Percentiles rank a stretch among this genome's conserved stretches.
Conservation (phyloP, 2,888 invertebrate genomes). For the Drosophila meridionalis region DNA sequence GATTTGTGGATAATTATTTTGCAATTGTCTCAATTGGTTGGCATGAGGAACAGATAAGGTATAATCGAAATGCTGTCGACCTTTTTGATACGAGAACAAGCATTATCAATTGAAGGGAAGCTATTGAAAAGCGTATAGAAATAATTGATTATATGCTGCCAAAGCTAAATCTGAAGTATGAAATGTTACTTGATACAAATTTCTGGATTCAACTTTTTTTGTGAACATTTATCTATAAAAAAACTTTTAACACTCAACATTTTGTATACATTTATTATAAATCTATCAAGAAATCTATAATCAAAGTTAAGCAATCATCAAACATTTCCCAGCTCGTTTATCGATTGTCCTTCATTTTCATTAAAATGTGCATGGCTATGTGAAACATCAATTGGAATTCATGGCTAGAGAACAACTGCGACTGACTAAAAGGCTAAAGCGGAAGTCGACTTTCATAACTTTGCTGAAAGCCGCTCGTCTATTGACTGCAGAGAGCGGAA, state of each 20-base stretch:
- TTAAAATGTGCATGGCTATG: background rate
- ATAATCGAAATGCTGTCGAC: background rate
- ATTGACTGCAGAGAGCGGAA: slow-evolving; percentile 21
- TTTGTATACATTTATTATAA: background rate
- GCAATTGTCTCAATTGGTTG: background rate
- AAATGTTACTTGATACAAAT: no score
- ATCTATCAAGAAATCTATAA: background rate
- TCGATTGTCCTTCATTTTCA: slow-evolving; percentile 4
- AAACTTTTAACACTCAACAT: background rate
- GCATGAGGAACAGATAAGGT: background rate
- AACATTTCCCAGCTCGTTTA: background rate
- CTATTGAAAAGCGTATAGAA: background rate
- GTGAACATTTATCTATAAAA: no score
- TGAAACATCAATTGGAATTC: slow-evolving; percentile 37
- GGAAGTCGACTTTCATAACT: slow-evolving; percentile 69
- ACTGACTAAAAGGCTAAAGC: slow-evolving; percentile 46
- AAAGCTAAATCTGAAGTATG: no score
- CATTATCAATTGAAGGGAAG: background rate
- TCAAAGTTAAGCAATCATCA: background rate
- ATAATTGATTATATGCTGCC: background rate
- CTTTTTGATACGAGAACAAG: background rate
- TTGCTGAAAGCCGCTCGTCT: slow-evolving; percentile 64
- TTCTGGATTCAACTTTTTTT: no score
- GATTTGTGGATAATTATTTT: background rate
- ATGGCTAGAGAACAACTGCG: slow-evolving; percentile 35